These are phyloP conservation scores for Protaetia brevitarsis DNA, from an alignment of 1,140 invertebrate species.

Conservation along the genomic window DNA sequence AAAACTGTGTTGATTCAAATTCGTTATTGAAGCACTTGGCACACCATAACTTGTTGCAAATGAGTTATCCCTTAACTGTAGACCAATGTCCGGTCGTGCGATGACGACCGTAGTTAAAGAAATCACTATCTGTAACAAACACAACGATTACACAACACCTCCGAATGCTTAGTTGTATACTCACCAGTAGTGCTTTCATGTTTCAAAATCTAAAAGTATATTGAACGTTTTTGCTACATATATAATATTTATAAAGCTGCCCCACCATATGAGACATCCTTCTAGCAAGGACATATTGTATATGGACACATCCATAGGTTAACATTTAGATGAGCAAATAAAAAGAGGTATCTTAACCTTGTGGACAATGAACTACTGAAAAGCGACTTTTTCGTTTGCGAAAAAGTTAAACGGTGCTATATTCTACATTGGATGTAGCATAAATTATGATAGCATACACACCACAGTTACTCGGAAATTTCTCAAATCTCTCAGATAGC, in stretches of 20 bases:
- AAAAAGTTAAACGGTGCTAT: neutral
- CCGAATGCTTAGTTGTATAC: constrained; percentile 7
- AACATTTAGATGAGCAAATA: constrained; percentile 29
- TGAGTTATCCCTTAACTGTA: constrained; percentile 25
- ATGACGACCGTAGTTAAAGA: constrained; percentile 19
- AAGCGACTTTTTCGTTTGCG: constrained; percentile 20
- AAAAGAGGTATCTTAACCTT: constrained; percentile 29
- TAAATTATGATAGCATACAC: neutral
- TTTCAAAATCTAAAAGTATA: constrained; percentile 15
- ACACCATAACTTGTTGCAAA: constrained; percentile 29
- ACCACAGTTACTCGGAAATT: no score
- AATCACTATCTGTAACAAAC: constrained; percentile 25
- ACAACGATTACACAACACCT: neutral
- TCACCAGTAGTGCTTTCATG: constrained; percentile 32
- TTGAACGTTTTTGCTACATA: constrained; percentile 24
- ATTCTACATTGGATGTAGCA: neutral
- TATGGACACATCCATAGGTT: constrained; percentile 23
- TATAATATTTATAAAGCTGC: constrained; percentile 30
- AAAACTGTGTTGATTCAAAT: constrained; percentile 19
- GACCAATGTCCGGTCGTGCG: constrained; percentile 30
- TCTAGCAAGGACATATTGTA: constrained; percentile 32
- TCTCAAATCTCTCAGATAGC: no score
- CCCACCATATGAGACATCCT: constrained; percentile 33
- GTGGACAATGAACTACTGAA: constrained; percentile 27
- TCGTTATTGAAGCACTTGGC: constrained; percentile 24